phyloP scores from a whole-genome alignment of 2,888 invertebrate species.

The Hirtodrosophila histrioides region DNA sequence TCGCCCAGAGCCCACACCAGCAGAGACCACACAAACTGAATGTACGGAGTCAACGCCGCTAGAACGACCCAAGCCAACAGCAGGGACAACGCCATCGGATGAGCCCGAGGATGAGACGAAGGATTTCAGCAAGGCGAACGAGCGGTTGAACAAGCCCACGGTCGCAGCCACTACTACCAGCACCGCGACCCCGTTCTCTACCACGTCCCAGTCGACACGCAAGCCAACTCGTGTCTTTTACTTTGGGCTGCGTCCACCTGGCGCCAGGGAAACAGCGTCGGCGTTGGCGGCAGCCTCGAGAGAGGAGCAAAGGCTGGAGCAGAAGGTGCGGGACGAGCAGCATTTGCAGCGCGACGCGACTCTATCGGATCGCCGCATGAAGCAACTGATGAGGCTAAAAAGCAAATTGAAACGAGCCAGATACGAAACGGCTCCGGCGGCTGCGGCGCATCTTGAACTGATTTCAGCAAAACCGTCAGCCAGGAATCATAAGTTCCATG shows the following conservation, averaged over 20 bases:
- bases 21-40: background rate
- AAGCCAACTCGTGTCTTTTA: conserved; percentile 19
- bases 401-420: conserved; percentile 32
- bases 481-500: background rate
- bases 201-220: background rate
- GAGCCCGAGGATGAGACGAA: background rate
- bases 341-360: conserved; percentile 22
- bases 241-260: conserved; percentile 44
- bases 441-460: conserved; percentile 37
- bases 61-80: background rate
- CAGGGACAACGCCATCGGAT: background rate
- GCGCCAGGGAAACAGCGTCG: conserved; percentile 1
- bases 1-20: background rate
- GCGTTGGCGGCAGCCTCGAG: conserved; percentile 21
- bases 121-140: background rate
- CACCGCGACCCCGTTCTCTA: background rate
- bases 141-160: conserved; percentile 29
- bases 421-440: conserved; percentile 38
- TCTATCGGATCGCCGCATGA: background rate
- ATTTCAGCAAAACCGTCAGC: background rate
- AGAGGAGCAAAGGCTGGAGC: conserved; percentile 53
- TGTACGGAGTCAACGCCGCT: too few species aligned
- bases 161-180: background rate
- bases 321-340: conserved; percentile 56
- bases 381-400: background rate